Base-by-base conservation (phyloP, 2,113 vertebrate species). In the Origma solitaria region DNA sequence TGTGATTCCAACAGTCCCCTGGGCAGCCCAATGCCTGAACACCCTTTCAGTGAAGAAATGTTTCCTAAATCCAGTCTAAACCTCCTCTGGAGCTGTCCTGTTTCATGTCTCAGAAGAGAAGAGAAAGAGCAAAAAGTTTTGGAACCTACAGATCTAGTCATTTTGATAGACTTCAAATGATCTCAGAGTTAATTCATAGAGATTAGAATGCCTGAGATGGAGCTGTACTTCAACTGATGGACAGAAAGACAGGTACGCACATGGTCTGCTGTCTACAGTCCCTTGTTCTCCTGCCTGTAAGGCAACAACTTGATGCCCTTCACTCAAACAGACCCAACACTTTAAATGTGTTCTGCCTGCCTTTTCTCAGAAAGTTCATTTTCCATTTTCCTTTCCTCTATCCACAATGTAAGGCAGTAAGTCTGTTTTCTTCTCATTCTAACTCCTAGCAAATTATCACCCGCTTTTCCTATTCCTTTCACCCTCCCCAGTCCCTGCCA, bases 281-380 rank as follows among this genome's bases (percentile, higher is more conserved):
- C 25, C 14, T 83, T 60, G 76, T 53, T 35, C 31, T 73, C 22
- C 25, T 57, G 16, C 10, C 10, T 40, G 2, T 44, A 19, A 69
- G 84, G 25, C 10, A 64, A 12, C 23, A 51, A 18, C 22, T 53
- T 24, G 49, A 42, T 35, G 28, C 9, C 47, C 23, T 76, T 71
- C 17, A 51, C 15, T n/a, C 28, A 68, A 15, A 35, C 8, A 44
- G 10, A 53, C 1, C 2, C 17, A 69, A 5, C 3, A 35, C 0
- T 3, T 49, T 57, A 61, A 77, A 25, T 22, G 2, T 15, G n/a
- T 61, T 88, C 37, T 57, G 38, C 1, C 5, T 73, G 8, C 4
- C 7, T 54, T 69, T 8, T 27, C n/a, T 64, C 33, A 40, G 24
- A 50, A 80, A 64, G 10, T 24, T 76, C n/a, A 3, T 61, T 72